A percentile compares a stretch with the other conserved stretches of the same genome.
phyloP scores from a whole-genome alignment of 92 coral and sea anemone genomes.

The Phenganax stokvisi region DNA sequence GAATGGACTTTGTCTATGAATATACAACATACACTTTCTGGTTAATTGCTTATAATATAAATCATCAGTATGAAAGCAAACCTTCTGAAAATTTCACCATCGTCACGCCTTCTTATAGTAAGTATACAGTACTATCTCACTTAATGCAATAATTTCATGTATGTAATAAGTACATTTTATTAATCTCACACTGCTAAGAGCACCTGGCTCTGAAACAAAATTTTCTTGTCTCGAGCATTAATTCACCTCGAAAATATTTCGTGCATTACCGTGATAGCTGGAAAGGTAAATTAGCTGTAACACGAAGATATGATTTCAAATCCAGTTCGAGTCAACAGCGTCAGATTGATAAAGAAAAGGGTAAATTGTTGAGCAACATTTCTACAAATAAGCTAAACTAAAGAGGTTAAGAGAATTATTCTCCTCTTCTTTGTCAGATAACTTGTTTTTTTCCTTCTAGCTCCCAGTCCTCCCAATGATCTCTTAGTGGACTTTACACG shows the following conservation, averaged over 20 bases:
- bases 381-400: too few relatives aligned
- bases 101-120: constrained; percentile 31
- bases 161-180: neutral
- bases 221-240: neutral
- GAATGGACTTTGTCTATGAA: neutral
- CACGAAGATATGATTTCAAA: too few relatives aligned
- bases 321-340: too few relatives aligned
- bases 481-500: neutral
- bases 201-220: too few relatives aligned
- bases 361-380: too few relatives aligned
- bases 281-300: too few relatives aligned
- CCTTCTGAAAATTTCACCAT: constrained; percentile 20
- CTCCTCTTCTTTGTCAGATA: neutral
- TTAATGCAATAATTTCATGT: neutral
- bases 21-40: constrained; percentile 11
- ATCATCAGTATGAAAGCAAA: constrained; percentile 2
- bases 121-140: neutral
- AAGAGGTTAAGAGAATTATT: neutral
- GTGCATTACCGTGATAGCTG: too few relatives aligned
- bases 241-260: neutral
- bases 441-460: constrained; percentile 2
- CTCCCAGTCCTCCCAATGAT: constrained; percentile 12
- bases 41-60: constrained; percentile 4
- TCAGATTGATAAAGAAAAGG: too few relatives aligned
- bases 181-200: neutral